Evolutionary conservation across 2,797 vertebrate genomes (phyloP).

Genomic region (Sebastes hopkinsi): DNA sequence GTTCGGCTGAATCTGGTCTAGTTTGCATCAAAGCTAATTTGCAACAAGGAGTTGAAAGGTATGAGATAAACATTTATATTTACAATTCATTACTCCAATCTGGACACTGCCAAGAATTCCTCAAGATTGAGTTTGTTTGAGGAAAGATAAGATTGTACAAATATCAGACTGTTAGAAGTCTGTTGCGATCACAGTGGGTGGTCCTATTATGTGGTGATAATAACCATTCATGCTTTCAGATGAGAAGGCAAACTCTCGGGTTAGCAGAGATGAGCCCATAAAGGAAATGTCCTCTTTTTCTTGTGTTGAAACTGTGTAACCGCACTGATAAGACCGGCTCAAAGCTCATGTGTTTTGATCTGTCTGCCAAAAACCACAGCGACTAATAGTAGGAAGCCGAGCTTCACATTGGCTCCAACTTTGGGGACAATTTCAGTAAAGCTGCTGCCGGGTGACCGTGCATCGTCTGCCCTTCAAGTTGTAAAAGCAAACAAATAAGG

Average conservation of each 20-base stretch:
- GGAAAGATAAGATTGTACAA: constrained; percentile 17
- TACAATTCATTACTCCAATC: not conserved
- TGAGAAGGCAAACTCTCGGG: constrained; percentile 4
- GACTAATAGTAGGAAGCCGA: not conserved
- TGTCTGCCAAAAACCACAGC: constrained; percentile 21
- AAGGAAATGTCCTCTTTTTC: constrained; percentile 28
- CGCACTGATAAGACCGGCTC: constrained; percentile 11
- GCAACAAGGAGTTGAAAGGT: not conserved
- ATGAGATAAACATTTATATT: constrained; percentile 3
- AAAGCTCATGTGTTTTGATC: constrained; percentile 37
- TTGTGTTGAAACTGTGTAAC: constrained; percentile 6
- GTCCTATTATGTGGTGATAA: constrained; percentile 24
- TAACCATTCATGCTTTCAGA: constrained; percentile 35
- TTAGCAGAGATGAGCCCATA: constrained; percentile 17
- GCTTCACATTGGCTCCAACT: constrained; percentile 48
- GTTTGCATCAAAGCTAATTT: not conserved
- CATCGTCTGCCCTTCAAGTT: constrained; percentile 79
- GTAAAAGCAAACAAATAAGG: constrained; percentile 81
- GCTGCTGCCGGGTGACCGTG: constrained; percentile 60
- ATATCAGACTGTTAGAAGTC: constrained; percentile 21
- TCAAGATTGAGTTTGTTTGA: constrained; percentile 10
- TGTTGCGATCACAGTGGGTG: constrained; percentile 19
- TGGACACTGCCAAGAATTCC: not conserved
- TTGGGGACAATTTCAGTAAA: constrained; percentile 53
- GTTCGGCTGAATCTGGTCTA: not conserved